Evolutionary conservation across 2,797 vertebrate genomes (phyloP), one percentile per base, ranked within the genome.

Genomic region (Helicolenus hilgendorfi): DNA sequence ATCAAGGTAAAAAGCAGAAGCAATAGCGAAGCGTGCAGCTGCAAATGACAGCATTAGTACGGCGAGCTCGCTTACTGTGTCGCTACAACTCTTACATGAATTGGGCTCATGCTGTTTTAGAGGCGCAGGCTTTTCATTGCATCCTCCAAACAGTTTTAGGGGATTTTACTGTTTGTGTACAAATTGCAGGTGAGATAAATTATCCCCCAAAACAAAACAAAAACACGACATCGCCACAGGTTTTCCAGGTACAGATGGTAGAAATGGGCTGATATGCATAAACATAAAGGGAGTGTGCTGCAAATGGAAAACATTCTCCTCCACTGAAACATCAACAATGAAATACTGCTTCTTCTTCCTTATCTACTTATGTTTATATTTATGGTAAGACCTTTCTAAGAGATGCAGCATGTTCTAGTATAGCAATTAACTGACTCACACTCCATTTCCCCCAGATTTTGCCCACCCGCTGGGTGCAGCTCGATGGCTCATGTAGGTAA

Each of bases 401-500:
- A 83, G 76, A 88, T 74, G 45, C 71, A 79, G 58, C 65, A 70
- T 90, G 58, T 71, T 82, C 77, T 71, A 11, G 36, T 83, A 33
- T 45, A 14, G 84, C 86, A 89, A 91, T 93, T 85, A 91, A 85
- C 45, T 78, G 86, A 80, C 90, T 84, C 81, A 72, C 71, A 60
- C 58, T 24, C 69, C 65, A 55, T 86, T 74, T 78, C 83, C 62
- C 56, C 11, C 31, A 71, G 77, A 74, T 76, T 85, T 60, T 38
- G 35, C 69, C 60, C 85, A 71, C 91, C 86, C 6, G 68, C 87
- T 76, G 93, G 56, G 85, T 15, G 36, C 77, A 15, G 67, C 69
- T 85, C 59, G 18, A 64, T 77, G 76, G 83, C 90, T 96, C 92
- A 84, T 93, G 91, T 84, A 86, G 84, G 86, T 92, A 89, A 92